Percentiles rank a stretch among this genome's conserved stretches.
Conservation (phyloP, 2,888 invertebrate species). For the Brachypalpus laphriformis region DNA sequence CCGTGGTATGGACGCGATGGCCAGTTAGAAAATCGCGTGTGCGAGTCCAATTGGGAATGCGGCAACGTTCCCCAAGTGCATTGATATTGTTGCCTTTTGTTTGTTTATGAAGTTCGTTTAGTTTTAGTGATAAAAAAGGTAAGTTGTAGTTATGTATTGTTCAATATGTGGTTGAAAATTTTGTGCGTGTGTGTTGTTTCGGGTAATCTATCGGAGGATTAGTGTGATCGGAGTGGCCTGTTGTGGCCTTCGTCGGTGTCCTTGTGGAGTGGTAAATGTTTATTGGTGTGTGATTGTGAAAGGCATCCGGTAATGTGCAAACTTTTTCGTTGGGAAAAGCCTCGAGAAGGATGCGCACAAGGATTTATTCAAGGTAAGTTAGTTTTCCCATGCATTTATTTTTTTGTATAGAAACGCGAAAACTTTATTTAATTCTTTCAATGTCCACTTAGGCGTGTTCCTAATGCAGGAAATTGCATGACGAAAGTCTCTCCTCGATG, state of each 20-base stretch:
- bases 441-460: too few species aligned
- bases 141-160: conserved; percentile 34
- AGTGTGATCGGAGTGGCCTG: background rate
- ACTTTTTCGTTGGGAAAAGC: background rate
- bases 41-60: conserved; percentile 44
- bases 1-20: background rate
- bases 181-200: background rate
- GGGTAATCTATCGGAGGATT: background rate
- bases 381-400: background rate
- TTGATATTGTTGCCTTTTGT: conserved; percentile 52
- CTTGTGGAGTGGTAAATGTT: conserved; percentile 43
- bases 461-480: too few species aligned
- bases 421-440: too few species aligned
- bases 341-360: background rate
- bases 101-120: conserved; percentile 34
- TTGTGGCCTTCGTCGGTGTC: conserved; percentile 51
- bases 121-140: conserved; percentile 50
- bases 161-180: background rate
- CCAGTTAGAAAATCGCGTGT: conserved; percentile 11
- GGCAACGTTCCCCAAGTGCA: conserved; percentile 33
- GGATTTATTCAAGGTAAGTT: conserved; percentile 33
- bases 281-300: conserved; percentile 19
- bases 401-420: too few species aligned
- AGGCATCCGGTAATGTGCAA: conserved; percentile 32
- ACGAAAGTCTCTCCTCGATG: too few species aligned